Conservation (phyloP, 2,113 vertebrate species). For the Mola mola region DNA sequence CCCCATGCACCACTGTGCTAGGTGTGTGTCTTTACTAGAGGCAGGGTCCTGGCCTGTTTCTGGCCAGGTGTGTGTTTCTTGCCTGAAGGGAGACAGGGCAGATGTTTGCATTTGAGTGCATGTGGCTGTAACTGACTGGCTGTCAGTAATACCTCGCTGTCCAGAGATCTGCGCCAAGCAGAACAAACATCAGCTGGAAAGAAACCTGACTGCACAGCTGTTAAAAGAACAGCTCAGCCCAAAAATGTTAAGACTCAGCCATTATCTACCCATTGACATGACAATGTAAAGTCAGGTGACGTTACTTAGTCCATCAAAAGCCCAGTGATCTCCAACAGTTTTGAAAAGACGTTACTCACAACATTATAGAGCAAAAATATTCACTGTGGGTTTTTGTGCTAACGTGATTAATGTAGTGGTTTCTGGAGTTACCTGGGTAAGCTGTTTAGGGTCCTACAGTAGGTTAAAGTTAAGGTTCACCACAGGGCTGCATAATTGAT, state of each 20-base stretch:
- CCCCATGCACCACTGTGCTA: no score
- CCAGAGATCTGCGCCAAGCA: slow-evolving; percentile 38
- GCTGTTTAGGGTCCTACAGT: no score
- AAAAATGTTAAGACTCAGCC: no score
- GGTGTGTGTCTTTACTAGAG: slow-evolving; percentile 7
- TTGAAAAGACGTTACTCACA: no score
- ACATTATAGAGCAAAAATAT: no score
- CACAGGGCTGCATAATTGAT: background rate
- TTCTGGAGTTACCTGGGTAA: no score
- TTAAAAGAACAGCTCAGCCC: slow-evolving; percentile 6
- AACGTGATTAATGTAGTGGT: no score
- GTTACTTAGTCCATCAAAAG: no score
- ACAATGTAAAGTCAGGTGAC: background rate
- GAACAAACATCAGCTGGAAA: slow-evolving; percentile 23
- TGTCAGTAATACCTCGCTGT: slow-evolving; percentile 34
- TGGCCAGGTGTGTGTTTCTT: slow-evolving; percentile 72
- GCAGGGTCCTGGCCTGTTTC: slow-evolving; percentile 53
- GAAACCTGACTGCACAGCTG: slow-evolving; percentile 1
- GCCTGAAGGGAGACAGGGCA: slow-evolving; percentile 56
- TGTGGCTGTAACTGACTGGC: slow-evolving; percentile 29
- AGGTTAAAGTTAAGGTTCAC: background rate
- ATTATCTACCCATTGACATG: no score
- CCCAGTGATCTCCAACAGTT: no score
- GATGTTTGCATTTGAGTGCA: slow-evolving; percentile 53
- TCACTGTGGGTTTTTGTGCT: no score